Conservation (phyloP, 2,888 invertebrate species). For the Candidula unifasciata region DNA sequence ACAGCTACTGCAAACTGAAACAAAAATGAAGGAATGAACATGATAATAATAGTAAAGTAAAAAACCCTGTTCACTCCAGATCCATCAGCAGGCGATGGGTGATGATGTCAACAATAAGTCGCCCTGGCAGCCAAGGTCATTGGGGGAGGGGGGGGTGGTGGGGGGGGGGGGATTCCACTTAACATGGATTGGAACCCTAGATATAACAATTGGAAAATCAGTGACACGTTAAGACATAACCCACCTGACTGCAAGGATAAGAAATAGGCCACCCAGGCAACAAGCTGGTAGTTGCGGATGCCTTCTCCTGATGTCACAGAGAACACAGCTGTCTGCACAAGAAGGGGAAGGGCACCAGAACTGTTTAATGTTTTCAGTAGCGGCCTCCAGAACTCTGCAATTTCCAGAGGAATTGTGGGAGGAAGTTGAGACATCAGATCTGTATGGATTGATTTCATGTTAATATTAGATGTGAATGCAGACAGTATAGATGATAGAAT, state of each 20-base stretch:
- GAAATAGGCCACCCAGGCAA: slow-evolving; percentile 51
- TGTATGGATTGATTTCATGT: slow-evolving; percentile 13
- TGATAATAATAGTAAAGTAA: too few species aligned
- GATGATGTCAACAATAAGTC: too few species aligned
- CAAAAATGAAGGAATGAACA: too few species aligned
- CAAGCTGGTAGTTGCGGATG: slow-evolving; percentile 44
- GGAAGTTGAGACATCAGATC: slow-evolving; percentile 44
- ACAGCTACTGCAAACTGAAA: too few species aligned
- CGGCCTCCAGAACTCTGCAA: slow-evolving; percentile 50
- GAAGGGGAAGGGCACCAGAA: slow-evolving; percentile 43
- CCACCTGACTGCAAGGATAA: slow-evolving; percentile 37
- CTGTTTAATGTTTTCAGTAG: slow-evolving; percentile 45
- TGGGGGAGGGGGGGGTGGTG: too few species aligned
- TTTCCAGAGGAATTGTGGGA: slow-evolving; percentile 47
- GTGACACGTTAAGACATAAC: neutral
- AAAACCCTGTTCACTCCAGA: too few species aligned
- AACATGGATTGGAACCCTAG: neutral
- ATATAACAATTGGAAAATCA: neutral
- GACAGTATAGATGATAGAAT: too few species aligned
- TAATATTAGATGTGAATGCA: too few species aligned
- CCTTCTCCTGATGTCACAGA: slow-evolving; percentile 39
- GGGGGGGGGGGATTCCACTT: too few species aligned
- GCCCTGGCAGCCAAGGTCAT: too few species aligned
- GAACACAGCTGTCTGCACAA: slow-evolving; percentile 40
- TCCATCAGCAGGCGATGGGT: too few species aligned